Evolutionary conservation across 2,797 vertebrate species (phyloP), one percentile per base, ranked within the genome.

Genomic region (Orestias chungarensis): DNA sequence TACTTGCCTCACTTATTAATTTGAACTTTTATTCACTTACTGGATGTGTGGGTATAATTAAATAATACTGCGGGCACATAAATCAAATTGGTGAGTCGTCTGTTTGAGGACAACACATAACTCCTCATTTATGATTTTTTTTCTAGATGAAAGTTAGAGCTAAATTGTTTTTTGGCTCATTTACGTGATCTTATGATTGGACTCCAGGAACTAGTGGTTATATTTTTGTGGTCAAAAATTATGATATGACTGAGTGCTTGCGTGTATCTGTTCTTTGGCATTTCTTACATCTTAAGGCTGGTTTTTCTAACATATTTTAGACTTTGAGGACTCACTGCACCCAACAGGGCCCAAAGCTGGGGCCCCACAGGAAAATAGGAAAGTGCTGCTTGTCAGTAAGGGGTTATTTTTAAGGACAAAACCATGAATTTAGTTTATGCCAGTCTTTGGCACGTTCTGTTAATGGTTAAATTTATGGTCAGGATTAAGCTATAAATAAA

Each of bases 131-230:
- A 29, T 12, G 10, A 8, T 29, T 54, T 27, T 17, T 50, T 46
- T 47, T 27, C 38, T n/a, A 55, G 42, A 38, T 43, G 27, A 71
- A 57, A 40, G 10, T 38, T 20, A 52, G 57, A 38, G 38, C 55
- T 68, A 55, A 38, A 20, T 43, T 66, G 70, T 27, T 62, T 23
- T 69, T 70, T 70, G 27, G 40, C 64, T 43, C n/a, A 5, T 3
- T 54, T 20, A 18, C 55, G 29, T 29, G 29, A 33, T 54, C 29
- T 76, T 42, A 15, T 59, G 50, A 25, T 59, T 44, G 8, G 11
- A 67, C 27, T 61, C 49, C 33, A 31, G 49, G 65, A 75, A 59
- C 42, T 25, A 64, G 57, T 68, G 31, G n/a, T 54, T 46, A 70
- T 20, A 47, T 25, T 79, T 64, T 15, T 64, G 27, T 49, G 27